Evolutionary conservation across 1,140 invertebrate species (phyloP), one percentile per base, ranked within the genome.

Genomic region (Oryzaephilus surinamensis): DNA sequence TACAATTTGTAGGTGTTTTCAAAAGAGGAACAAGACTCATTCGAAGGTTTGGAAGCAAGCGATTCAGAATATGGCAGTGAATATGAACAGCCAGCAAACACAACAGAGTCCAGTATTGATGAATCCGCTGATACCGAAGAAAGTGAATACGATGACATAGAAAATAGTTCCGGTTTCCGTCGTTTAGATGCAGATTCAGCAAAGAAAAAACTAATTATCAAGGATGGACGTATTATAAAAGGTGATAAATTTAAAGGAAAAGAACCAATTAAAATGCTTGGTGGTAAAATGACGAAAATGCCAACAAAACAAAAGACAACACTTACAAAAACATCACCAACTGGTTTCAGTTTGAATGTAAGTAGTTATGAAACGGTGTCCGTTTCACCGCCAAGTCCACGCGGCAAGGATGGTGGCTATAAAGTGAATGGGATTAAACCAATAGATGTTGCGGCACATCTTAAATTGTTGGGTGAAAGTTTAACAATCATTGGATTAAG

Each of bases 381-480:
- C 42, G 46, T 67, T 21, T 72, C 71, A 3, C 66, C 71, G 6
- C 63, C 69, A 0, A 63, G 62, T 8, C 67, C 64, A 7, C 49
- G 37, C 56, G 52, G 47, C 32, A 63, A 46, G 56, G 64, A 53
- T 48, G 38, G 43, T 5, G 54, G 70, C 42, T 76, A 71, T 50
- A 79, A 86, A 66, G 74, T 78, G 10, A 73, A 78, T 23, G 84
- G 81, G 27, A 89, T 83, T 8, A 79, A 84, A 24, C 83, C 90
- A 0, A 76, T 92, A 2, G 91, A 97, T 64, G 83, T 91, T 13
- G 91, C 91, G 3, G 90, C 92, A 0, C 91, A 97, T 66, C 69
- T 97, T 1, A 88, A 89, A 39, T 70, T 97, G 15, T 67, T 97
- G 1, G 92, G 93, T 1, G 92, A 96, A 59, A 95, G 89, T 54